Evolutionary conservation across 2,113 vertebrate species (phyloP), one percentile per base, ranked within the genome.

Genomic region (Perognathus longimembris): DNA sequence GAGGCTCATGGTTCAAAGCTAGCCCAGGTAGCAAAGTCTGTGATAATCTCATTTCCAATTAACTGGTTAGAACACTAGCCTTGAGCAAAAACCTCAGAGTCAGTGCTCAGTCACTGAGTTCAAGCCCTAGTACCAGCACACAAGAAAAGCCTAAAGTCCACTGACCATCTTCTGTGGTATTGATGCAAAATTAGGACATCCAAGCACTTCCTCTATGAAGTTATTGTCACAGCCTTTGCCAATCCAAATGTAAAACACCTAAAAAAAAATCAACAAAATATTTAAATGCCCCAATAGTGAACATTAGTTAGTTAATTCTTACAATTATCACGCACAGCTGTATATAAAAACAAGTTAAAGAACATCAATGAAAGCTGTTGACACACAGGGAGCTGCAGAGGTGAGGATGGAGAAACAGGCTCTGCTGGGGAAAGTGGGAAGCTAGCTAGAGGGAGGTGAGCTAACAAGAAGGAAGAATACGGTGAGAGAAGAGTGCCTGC

Each of bases 201-300:
- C 99, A 92, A 99, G 98, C n/a, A 99, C 99, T n/a, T 99, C 99
- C 89, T 98, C 97, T 95, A 99, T 98, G 97, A 99, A 99, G 96
- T 96, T 97, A 90, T 97, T 98, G n/a, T 97, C 98, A 97, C 99
- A 99, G 97, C 97, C 97, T 97, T 98, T 99, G 32, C 99, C 99
- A 95, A 99, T 97, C 99, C 99, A 99, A 96, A 99, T 96, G 90
- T 99, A 99, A 95, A 99, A 98, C 87, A 98, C 94, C 99, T 99
- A 97, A 96, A 87, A 24, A 36, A 92, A 88, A 89, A 78, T 12
- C 10, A 84, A 69, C 7, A 91, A 69, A 89, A 89, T 34, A 94
- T 90, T 57, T 54, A 92, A 80, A 82, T 9, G 64, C 8, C 24
- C 30, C 63, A 88, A 70, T 4, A 79, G 38, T 57, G 45, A 82